Evolutionary conservation across 2,888 invertebrate species (phyloP).

Genomic region (Acleris laterana): DNA sequence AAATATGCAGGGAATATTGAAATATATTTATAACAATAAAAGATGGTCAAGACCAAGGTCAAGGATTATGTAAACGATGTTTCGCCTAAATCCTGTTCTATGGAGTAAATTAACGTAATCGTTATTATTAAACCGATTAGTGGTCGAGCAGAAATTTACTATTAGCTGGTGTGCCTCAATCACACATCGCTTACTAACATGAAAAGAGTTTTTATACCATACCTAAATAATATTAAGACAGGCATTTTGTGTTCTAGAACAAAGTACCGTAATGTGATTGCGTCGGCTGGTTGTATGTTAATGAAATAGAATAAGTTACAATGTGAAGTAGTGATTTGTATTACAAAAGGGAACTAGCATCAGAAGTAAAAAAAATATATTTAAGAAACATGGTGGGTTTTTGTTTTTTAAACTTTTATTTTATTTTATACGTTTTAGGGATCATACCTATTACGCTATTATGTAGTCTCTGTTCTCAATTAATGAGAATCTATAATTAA

Average conservation of each 20-base stretch:
- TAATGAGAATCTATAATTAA: no score
- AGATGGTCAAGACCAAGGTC: no score
- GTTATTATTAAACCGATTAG: conserved; percentile 1
- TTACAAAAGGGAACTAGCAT: not conserved
- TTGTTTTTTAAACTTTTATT: no score
- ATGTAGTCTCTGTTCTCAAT: no score
- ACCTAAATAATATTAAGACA: conserved; percentile 10
- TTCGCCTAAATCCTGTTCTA: not conserved
- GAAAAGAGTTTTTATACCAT: conserved; percentile 10
- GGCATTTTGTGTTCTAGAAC: conserved; percentile 19
- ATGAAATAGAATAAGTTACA: not conserved
- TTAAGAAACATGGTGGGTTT: no score
- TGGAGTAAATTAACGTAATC: conserved; percentile 15
- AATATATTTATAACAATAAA: no score
- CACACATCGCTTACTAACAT: conserved; percentile 3
- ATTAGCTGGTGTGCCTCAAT: not conserved
- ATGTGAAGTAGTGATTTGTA: not conserved
- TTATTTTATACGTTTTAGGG: no score
- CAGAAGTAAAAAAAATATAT: not conserved
- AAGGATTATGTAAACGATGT: not conserved
- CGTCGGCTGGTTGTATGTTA: conserved; percentile 4
- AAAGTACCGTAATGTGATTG: conserved; percentile 19
- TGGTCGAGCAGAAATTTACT: conserved; percentile 4
- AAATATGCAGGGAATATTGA: no score
- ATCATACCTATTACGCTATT: no score